Evolutionary conservation across 2,888 invertebrate genomes (phyloP).

Genomic region (Phrixothrix hirtus): DNA sequence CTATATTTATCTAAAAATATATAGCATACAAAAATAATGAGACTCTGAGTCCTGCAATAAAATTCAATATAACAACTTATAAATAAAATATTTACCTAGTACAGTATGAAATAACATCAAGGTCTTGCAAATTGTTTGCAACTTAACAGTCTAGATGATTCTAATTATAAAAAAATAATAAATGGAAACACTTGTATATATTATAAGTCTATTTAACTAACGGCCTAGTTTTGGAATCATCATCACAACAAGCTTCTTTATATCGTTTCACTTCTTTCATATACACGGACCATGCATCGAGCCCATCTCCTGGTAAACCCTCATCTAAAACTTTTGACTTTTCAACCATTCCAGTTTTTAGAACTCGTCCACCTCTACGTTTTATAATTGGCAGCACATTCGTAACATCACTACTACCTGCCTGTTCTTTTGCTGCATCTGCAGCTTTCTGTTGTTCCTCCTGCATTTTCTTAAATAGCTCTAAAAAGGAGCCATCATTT

Average conservation of each 20-base stretch:
- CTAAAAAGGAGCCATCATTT: conserved; percentile 89
- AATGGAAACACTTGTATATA: no score
- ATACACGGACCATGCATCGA: conserved; percentile 92
- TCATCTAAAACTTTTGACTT: conserved; percentile 73
- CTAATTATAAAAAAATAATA: conserved; percentile 19
- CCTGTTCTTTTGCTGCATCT: conserved; percentile 44
- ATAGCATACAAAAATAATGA: no score
- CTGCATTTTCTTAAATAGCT: conserved; percentile 90
- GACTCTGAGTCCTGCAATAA: no score
- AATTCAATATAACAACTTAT: neutral
- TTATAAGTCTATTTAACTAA: conserved; percentile 74
- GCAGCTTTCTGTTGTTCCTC: conserved; percentile 61
- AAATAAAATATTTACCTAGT: conserved; percentile 13
- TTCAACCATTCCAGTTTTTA: conserved; percentile 89
- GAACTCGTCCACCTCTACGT: conserved; percentile 80
- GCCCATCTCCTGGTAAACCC: conserved; percentile 67
- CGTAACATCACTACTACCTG: conserved; percentile 39
- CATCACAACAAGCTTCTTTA: conserved; percentile 89
- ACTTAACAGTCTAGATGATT: conserved; percentile 5
- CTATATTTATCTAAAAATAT: no score
- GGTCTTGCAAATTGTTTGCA: conserved; percentile 2
- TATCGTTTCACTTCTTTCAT: conserved; percentile 93
- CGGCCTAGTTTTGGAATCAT: conserved; percentile 87
- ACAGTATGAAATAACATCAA: conserved; percentile 3
- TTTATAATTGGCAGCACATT: conserved; percentile 53